Conservation (phyloP, 2,797 vertebrate species). For the Siniperca scherzeri region DNA sequence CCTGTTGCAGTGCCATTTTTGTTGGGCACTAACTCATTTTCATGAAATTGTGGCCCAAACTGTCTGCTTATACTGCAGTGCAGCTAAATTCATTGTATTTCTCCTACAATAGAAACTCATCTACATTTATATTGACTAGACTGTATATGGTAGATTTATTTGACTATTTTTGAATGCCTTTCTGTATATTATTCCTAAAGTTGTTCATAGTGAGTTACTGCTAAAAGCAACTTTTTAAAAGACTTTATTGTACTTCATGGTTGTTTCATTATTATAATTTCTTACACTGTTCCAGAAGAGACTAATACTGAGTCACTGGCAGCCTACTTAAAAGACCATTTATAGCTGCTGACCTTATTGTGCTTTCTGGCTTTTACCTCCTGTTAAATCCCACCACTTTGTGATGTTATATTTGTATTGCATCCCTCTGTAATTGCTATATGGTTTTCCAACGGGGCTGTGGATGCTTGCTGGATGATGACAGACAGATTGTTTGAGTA, state of each 20-base stretch:
- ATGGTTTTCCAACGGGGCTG: background rate
- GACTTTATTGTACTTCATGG: background rate
- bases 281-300: background rate
- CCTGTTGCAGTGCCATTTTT: background rate
- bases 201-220: background rate
- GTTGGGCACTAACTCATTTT: background rate
- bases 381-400: constrained; percentile 19
- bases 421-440: background rate
- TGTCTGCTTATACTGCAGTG: background rate
- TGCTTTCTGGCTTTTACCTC: constrained; percentile 21
- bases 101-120: background rate
- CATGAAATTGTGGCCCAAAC: background rate
- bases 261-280: background rate
- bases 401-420: background rate
- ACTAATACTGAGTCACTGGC: constrained; percentile 28
- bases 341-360: constrained; percentile 15
- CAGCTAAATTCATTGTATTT: background rate
- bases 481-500: constrained; percentile 40
- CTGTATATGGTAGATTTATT: background rate
- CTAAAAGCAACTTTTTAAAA: background rate
- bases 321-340: constrained; percentile 26
- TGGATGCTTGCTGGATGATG: constrained; percentile 18
- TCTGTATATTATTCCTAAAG: background rate
- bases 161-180: background rate
- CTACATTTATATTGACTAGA: background rate